These are phyloP conservation scores for Heterotilapia buettikoferi DNA, from an alignment of 2,113 vertebrate species.

Conservation along the genomic window DNA sequence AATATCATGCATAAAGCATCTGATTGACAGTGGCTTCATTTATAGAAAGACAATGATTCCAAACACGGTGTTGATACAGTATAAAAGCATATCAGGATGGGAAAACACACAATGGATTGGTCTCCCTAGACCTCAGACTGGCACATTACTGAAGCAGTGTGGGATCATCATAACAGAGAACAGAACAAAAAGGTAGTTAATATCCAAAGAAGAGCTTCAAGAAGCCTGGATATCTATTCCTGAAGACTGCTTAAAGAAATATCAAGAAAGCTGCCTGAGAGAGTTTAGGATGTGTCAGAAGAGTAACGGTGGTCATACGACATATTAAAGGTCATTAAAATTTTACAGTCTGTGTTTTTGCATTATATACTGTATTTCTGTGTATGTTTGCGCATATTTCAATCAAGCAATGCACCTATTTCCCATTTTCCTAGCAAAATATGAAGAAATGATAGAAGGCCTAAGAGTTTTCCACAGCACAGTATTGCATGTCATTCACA, in stretches of 20 bases:
- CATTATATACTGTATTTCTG: background rate
- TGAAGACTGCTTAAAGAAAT: too few species aligned
- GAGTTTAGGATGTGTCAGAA: background rate
- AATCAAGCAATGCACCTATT: background rate
- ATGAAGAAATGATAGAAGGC: background rate
- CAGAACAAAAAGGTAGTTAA: background rate
- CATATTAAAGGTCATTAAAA: background rate
- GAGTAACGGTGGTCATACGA: background rate
- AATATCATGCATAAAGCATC: background rate
- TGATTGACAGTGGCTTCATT: background rate
- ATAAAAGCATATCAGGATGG: background rate
- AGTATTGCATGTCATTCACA: background rate
- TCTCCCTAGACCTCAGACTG: background rate
- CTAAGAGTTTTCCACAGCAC: background rate
- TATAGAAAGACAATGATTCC: background rate
- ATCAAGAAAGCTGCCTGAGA: background rate
- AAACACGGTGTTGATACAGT: background rate
- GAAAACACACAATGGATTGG: background rate
- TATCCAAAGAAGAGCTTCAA: background rate
- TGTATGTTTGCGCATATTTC: too few species aligned
- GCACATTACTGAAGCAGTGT: background rate
- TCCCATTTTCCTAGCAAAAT: background rate
- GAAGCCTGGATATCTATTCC: background rate
- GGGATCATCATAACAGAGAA: background rate
- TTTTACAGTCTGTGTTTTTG: too few species aligned